Evolutionary conservation across 2,888 invertebrate genomes (phyloP).

Genomic region (Hoplodrina ambigua): DNA sequence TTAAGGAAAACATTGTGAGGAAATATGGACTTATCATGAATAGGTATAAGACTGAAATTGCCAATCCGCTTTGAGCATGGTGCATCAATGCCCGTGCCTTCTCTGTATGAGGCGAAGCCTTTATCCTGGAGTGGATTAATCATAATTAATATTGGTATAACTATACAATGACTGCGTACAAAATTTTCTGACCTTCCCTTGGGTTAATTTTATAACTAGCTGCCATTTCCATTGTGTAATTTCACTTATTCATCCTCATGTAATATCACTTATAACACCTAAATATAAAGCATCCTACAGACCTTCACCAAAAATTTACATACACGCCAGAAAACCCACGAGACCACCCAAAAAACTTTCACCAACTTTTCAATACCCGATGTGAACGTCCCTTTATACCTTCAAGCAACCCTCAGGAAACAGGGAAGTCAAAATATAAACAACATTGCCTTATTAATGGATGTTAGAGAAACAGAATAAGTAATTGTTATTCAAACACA

Average conservation of each 20-base stretch:
- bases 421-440: conserved; percentile 65
- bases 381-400: conserved; percentile 4
- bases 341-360: neutral
- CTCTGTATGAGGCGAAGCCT: too few relatives aligned
- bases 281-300: neutral
- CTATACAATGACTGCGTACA: too few relatives aligned
- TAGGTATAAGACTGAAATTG: too few relatives aligned
- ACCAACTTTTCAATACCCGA: conserved; percentile 14
- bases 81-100: too few relatives aligned
- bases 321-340: conserved; percentile 8
- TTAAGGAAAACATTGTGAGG: too few relatives aligned
- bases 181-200: neutral
- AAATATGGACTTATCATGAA: too few relatives aligned
- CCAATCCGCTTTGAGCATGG: too few relatives aligned
- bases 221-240: neutral
- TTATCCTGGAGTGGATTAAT: too few relatives aligned
- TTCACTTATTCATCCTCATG: neutral
- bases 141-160: too few relatives aligned
- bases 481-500: conserved; percentile 77
- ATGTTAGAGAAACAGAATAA: conserved; percentile 65
- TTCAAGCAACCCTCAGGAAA: conserved; percentile 3
- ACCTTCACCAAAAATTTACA: conserved; percentile 1
- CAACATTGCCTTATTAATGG: conserved; percentile 68
- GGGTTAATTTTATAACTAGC: neutral
- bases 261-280: conserved; percentile 15